Evolutionary conservation across 30 jellyfish, hydroid and myxozoan genomes (phyloP), one percentile per base, ranked within the genome.

Genomic region (Chrysaora quinquecirrha): DNA sequence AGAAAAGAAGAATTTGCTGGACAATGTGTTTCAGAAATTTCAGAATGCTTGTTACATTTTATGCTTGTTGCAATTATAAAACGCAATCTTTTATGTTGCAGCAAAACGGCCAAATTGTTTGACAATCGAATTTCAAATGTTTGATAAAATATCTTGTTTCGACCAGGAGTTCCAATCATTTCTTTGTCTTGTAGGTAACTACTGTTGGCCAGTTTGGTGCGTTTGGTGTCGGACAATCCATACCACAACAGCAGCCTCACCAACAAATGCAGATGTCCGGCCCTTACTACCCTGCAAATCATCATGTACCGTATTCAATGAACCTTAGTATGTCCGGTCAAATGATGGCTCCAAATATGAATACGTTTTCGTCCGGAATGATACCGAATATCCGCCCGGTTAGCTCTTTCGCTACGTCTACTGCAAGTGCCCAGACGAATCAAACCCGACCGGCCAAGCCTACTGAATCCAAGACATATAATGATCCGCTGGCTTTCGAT

Each of bases 401-500:
- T 2, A 82, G 76, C 47, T 48, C 92, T 11, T 3, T 30, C 4
- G 88, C 75, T 12, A 34, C 78, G 31, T 7, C 78, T 56, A 0
- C 72, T 3, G 66, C 33, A 3, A 52, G 27, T 28, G 38, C 79
- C 30, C 69, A 34, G 33, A 77, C 50, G 48, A 27, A 58, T 28
- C 88, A 62, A 47, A 31, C 64, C n/a, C 19, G 66, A 29, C 54
- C 33, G 69, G 34, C 79, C 16, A 65, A 48, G 28, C 74, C 63
- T 16, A 52, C 23, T 2, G 58, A 47, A 28, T 22, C 85, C 20
- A 82, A 71, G 48, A 30, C 47, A 33, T 32, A 67, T 1, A 82
- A 50, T 14, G 85, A 82, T 34, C 78, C 52, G 24, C 80, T 82
- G 0, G 92, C 77, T 0, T 82, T 82, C 60, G 92, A 82, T 34